Evolutionary conservation across 2,797 vertebrate genomes (phyloP), one percentile per base, ranked within the genome.

Genomic region (Lutjanus campechanus): DNA sequence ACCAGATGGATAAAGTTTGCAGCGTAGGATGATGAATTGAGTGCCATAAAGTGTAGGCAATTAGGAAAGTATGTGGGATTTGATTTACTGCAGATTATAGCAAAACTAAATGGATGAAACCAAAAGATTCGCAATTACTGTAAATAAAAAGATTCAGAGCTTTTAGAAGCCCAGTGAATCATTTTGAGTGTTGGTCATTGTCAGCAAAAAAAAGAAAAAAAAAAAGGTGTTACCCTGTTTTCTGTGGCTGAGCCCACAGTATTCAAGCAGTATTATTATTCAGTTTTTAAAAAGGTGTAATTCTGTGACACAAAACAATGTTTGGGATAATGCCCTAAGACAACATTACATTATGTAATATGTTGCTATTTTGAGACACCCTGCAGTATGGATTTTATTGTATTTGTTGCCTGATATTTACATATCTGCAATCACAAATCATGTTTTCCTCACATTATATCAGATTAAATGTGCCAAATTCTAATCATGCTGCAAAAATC

Each of bases 1-100:
- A 40, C 59, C 69, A 70, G 60, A 49, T 74, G 70, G 56, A 58
- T 66, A 46, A 76, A 61, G 53, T 73, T 73, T 65, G 43, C 41
- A 51, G 49, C 36, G 43, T 74, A 47, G 61, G 51, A 67, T 2
- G n/a, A 22, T 51, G 20, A 67, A 46, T 17, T 25, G 9, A 58
- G n/a, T 10, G 56, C 19, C 17, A 66, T 40, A 36, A 67, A 71
- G 25, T 67, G 61, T 50, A 29, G 56, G 67, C 60, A 70, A 64
- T 65, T 40, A n/a, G 53, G 60, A 50, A 63, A 46, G 44, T 63
- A 29, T 50, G 67, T 81, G 68, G 55, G 61, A 66, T 65, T 15
- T 64, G 36, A 51, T 66, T 58, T 58, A 63, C 47, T 71, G 61
- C 61, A 49, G 12, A 64, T 64, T 50, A 44, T 12, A 55, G 41